These are phyloP conservation scores for Sebastolobus alascanus DNA, from an alignment of 2,797 vertebrate species.

Conservation along the genomic window DNA sequence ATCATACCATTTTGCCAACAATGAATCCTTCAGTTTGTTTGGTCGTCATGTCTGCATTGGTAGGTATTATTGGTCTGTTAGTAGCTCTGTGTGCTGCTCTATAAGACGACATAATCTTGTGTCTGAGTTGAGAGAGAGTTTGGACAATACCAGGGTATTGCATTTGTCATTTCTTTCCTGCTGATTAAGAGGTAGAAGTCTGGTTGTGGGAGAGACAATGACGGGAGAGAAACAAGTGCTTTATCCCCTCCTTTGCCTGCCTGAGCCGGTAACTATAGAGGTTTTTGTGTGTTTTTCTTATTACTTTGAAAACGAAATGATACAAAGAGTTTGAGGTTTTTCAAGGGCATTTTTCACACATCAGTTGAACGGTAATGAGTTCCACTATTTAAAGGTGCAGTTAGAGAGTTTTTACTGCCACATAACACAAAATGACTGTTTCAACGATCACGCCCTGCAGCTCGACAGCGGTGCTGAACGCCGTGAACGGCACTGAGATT, in stretches of 20 bases:
- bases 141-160: slow-evolving; percentile 3
- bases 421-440: slow-evolving; percentile 51
- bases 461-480: slow-evolving; percentile 17
- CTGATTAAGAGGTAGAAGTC: slow-evolving; percentile 39
- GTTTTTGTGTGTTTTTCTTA: slow-evolving; percentile 46
- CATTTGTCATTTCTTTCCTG: slow-evolving; percentile 15
- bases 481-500: neutral
- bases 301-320: slow-evolving; percentile 46
- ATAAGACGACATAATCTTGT: neutral
- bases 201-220: slow-evolving; percentile 39
- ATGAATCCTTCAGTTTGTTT: neutral
- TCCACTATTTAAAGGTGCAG: slow-evolving; percentile 47
- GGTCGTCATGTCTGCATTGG: neutral
- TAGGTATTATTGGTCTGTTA: neutral
- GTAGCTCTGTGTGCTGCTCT: slow-evolving; percentile 7
- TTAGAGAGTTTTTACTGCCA: slow-evolving; percentile 53
- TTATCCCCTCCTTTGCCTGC: slow-evolving; percentile 41
- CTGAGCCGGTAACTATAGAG: slow-evolving; percentile 19
- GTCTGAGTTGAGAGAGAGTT: neutral
- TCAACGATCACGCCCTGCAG: slow-evolving; percentile 45
- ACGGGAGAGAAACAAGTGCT: slow-evolving; percentile 28
- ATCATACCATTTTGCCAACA: neutral
- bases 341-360: slow-evolving; percentile 55
- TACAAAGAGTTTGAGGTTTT: slow-evolving; percentile 42
- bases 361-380: slow-evolving; percentile 60